A percentile compares a stretch with the other conserved stretches of the same genome.
phyloP scores from a whole-genome alignment of 2,888 invertebrate genomes.

The Lasius platythorax region DNA sequence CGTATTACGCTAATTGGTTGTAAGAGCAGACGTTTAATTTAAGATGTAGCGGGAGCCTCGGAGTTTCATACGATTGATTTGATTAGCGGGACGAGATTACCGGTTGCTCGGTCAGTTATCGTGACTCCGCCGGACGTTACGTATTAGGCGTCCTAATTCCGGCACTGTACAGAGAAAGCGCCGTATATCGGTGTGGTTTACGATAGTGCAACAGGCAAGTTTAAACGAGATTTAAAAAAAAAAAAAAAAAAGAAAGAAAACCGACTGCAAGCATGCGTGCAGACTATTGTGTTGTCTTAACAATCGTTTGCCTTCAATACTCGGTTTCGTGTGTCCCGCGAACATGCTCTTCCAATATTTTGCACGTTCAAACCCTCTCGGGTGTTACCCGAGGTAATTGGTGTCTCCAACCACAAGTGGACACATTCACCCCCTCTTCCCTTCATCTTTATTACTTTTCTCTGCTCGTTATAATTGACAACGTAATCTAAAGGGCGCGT shows the following conservation, averaged over 20 bases:
- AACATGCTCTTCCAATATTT: constrained; percentile 61
- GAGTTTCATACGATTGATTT: constrained; percentile 23
- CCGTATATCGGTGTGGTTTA: neutral
- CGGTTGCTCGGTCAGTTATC: constrained; percentile 15
- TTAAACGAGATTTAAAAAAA: neutral
- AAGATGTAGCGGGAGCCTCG: neutral
- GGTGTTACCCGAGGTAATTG: constrained; percentile 61
- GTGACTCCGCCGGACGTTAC: neutral
- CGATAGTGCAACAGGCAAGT: constrained; percentile 1
- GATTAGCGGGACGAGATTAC: constrained; percentile 13
- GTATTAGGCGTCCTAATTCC: constrained; percentile 35
- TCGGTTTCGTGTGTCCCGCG: constrained; percentile 2
- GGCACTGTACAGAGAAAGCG: constrained; percentile 6
- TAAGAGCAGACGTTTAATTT: constrained; percentile 11
- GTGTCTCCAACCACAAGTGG: constrained; percentile 16
- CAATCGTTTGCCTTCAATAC: constrained; percentile 52
- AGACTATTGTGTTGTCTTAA: constrained; percentile 53
- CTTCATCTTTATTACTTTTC: constrained; percentile 16
- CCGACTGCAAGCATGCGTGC: constrained; percentile 2
- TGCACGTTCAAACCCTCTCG: constrained; percentile 28
- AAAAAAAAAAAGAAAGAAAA: neutral
- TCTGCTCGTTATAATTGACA: constrained; percentile 59
- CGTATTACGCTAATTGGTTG: constrained; percentile 20
- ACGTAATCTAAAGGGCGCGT: constrained; percentile 55
- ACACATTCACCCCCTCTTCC: neutral